A percentile compares a stretch with the other conserved stretches of the same genome.
These are phyloP conservation scores for Dufourea novaeangliae DNA, from an alignment of 1,140 invertebrate genomes.

Conservation along the genomic window DNA sequence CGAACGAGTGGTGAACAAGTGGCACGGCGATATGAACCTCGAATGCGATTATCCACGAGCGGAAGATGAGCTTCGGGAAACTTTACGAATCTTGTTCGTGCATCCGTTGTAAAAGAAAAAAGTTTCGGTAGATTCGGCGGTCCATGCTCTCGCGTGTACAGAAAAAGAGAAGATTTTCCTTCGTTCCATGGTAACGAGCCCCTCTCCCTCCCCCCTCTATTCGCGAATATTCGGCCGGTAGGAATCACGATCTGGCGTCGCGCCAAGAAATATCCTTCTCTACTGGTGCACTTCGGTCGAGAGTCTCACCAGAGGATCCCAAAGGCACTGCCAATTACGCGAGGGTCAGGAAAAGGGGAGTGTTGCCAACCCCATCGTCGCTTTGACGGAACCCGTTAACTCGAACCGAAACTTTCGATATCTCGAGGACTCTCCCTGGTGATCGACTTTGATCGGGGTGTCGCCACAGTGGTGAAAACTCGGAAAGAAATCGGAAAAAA, in stretches of 20 bases:
- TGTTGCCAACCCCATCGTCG: neutral
- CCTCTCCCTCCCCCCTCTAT: too few relatives aligned
- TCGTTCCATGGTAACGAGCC: neutral
- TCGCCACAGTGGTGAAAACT: neutral
- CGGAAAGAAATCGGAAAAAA: too few relatives aligned
- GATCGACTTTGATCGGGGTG: constrained; percentile 17
- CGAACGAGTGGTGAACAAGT: neutral
- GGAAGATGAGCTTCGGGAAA: constrained; percentile 17
- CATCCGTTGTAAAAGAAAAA: constrained; percentile 16
- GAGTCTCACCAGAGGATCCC: constrained; percentile 10
- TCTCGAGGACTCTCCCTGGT: neutral
- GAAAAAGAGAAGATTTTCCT: neutral
- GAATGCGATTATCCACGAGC: constrained; percentile 35
- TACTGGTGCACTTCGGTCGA: constrained; percentile 6
- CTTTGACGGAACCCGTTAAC: constrained; percentile 30
- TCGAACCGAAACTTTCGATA: neutral
- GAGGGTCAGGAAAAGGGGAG: neutral
- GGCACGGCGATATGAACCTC: constrained; percentile 20
- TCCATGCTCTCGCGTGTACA: neutral
- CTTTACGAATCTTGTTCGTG: constrained; percentile 39
- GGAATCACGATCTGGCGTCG: constrained; percentile 28
- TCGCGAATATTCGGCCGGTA: constrained; percentile 3
- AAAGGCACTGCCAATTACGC: constrained; percentile 25
- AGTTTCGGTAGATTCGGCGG: too few relatives aligned
- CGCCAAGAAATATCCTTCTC: constrained; percentile 42